These are phyloP conservation scores for Neoitamus cyanurus DNA, from an alignment of 2,888 invertebrate species.

Conservation along the genomic window DNA sequence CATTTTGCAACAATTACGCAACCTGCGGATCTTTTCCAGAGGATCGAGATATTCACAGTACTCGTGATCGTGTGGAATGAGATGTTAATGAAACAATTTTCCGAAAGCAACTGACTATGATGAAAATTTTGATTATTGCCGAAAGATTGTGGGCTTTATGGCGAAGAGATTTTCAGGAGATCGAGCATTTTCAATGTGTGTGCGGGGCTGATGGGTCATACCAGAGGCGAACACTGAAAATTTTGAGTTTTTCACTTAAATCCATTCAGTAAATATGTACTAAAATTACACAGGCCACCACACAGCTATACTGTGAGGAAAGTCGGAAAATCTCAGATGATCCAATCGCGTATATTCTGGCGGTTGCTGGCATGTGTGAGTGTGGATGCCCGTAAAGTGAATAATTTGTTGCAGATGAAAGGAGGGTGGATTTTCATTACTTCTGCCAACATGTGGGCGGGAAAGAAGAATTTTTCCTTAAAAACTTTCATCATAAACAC, in stretches of 20 bases:
- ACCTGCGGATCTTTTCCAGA: conserved; percentile 30
- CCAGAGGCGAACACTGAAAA: conserved; percentile 17
- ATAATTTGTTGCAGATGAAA: conserved; percentile 23
- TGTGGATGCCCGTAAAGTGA: not conserved
- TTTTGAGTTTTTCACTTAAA: conserved; percentile 31
- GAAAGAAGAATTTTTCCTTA: not conserved
- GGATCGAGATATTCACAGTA: conserved; percentile 27
- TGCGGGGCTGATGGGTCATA: not conserved
- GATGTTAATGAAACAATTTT: conserved; percentile 67
- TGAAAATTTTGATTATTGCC: conserved; percentile 53
- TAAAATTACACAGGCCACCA: conserved; percentile 3
- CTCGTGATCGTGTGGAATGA: conserved; percentile 54
- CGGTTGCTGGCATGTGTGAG: not conserved
- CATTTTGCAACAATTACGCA: not conserved
- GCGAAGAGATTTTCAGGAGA: conserved; percentile 10
- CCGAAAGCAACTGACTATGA: conserved; percentile 66
- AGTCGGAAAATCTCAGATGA: not conserved
- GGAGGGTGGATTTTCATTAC: conserved; percentile 9
- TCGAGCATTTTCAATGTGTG: not conserved
- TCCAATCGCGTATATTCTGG: not conserved
- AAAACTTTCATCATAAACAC: not conserved
- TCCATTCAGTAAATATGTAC: conserved; percentile 36
- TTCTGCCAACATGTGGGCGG: conserved; percentile 42
- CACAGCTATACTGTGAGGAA: not conserved
- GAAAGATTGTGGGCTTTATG: conserved; percentile 31